These are phyloP conservation scores for Adineta ricciae DNA, from an alignment of 2,888 invertebrate species.

Conservation along the genomic window DNA sequence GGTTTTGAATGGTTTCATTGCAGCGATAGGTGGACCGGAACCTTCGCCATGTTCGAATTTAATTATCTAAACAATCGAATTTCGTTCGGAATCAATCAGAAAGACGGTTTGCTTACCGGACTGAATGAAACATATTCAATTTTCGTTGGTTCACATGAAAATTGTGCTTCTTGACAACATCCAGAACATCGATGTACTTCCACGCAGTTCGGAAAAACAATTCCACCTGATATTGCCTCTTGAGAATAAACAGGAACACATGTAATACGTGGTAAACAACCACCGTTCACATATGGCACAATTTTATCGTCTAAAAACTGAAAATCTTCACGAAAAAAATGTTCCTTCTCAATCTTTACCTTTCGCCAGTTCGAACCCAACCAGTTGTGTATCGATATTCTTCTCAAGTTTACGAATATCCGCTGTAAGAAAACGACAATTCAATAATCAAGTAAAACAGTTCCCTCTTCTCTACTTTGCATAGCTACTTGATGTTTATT, in stretches of 20 bases:
- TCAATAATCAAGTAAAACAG: neutral
- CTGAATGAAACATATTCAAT: neutral
- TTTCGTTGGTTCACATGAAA: conserved; percentile 20
- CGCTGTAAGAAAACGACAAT: neutral
- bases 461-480: neutral
- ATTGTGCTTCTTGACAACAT: conserved; percentile 21
- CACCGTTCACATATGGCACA: neutral
- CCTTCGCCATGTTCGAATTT: conserved; percentile 1
- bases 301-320: neutral
- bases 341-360: neutral
- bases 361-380: neutral
- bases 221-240: neutral
- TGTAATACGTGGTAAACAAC: neutral
- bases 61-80: neutral
- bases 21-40: neutral
- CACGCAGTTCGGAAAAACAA: neutral
- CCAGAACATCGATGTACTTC: conserved; percentile 2
- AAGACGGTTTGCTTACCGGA: neutral
- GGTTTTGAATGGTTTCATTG: conserved; percentile 1
- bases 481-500: conserved; percentile 20
- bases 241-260: conserved; percentile 1
- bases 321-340: neutral
- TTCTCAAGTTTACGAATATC: neutral
- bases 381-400: neutral
- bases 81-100: neutral